Evolutionary conservation across 2,113 vertebrate species (phyloP), one percentile per base, ranked within the genome.

Genomic region (Amblyornis subalaris): DNA sequence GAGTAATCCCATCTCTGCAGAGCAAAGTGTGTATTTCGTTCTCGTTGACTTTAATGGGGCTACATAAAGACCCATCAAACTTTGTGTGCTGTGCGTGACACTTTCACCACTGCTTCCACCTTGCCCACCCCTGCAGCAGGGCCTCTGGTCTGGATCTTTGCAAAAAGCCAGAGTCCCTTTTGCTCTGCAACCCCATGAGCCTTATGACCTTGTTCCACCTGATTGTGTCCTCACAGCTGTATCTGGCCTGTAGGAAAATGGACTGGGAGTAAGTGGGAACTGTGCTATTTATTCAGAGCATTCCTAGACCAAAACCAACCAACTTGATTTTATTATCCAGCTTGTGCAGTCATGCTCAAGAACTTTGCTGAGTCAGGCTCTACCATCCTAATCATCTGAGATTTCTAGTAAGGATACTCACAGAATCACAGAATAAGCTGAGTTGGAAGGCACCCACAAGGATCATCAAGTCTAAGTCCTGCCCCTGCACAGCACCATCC

Each of bases 1-100:
- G 95, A 96, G 91, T 95, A 95, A 95, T 96, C 94, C 71, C 93
- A 91, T 95, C 91, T 94, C 71, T 79, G 94, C 82, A 50, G 85
- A 95, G 94, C 78, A 70, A 79, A 91, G 81, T 5, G 5, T 91
- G 77, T 73, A 74, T 91, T 91, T 95, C 35, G 1, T 88, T 95
- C 95, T 79, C 91, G 2, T 57, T 65, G 74, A 93, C 91, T 94
- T 95, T 94, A 95, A 95, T 66, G 77, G 93, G 45, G 35, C 78
- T 83, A 28, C 87, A 65, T 70, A 25, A 22, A 91, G 90, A 62
- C 64, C 67, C 69, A 35, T 58, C 96, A 93, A 65, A 38, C 35
- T 60, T 57, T 7, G 26, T 6, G 47, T 70, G 88, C 75, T 44
- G 21, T 62, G 75, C 4, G 3, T 77, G 82, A 95, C 54, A 77